Evolutionary conservation across 1,140 invertebrate genomes (phyloP), one percentile per base, ranked within the genome.

Genomic region (Drosophila serrata): DNA sequence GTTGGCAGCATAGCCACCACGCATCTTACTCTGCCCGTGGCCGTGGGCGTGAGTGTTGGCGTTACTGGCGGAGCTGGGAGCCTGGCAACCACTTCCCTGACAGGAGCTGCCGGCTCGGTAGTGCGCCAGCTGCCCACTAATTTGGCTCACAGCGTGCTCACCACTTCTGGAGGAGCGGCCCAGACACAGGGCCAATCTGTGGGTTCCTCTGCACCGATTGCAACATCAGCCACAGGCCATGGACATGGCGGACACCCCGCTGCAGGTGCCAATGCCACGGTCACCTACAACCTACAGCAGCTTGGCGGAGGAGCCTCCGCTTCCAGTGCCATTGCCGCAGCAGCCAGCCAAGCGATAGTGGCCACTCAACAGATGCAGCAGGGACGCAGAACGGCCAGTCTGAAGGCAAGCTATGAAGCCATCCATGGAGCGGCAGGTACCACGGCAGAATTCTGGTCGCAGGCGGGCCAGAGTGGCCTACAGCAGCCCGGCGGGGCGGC

Each of bases 301-400:
- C 24, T 24, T 2, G 24, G 24, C 24, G 24, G 24, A 24, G 86
- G 81, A 2, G 95, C 76, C 3, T 65, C 86, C 8, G 91, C 84
- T 0, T 96, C 96, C 24, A 98, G 96, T 90, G 97, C 98, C 1
- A 98, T 99, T 64, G 98, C 98, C 1, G 98, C 97, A 2, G 98
- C 98, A 15, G 98, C 98, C 1, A 98, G 98, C 22, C 98, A 99
- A 93, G 98, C 98, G 1, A 99, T 99, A 64, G 98, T 97, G 12
- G 98, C 98, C 6, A 99, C 98, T 15, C 98, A 99, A 84, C 98
- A 99, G 95, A 98, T 99, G 96, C 97, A 98, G 88, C 97, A 99
- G 78, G 98, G 98, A 0, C 94, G 98, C 63, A 94, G 98, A 49
- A 99, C 98, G 0, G 97, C 98, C 3, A 98, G 97, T 90, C 93